phyloP scores from a whole-genome alignment of 2,113 vertebrate genomes.

The Cranoglanis bouderius region DNA sequence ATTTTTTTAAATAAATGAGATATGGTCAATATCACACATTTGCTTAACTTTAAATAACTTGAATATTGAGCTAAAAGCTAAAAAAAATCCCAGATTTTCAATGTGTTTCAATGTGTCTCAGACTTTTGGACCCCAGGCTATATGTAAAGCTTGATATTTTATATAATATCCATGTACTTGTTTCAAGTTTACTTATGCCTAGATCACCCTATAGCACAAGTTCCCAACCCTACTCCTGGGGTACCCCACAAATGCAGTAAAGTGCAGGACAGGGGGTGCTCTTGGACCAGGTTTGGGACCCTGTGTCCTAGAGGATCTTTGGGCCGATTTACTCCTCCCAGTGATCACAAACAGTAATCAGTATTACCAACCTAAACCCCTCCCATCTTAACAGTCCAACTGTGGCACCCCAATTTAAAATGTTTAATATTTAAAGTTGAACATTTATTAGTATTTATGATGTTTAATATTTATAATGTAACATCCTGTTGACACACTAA shows the following conservation, averaged over 20 bases:
- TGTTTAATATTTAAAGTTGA: not conserved
- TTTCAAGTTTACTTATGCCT: not conserved
- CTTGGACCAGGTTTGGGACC: not conserved
- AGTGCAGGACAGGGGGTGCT: not conserved
- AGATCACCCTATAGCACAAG: not conserved
- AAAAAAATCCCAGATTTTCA: not conserved
- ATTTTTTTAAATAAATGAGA: not conserved
- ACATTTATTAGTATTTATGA: not conserved
- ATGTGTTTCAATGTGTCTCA: not conserved
- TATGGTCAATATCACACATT: not conserved
- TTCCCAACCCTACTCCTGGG: not conserved
- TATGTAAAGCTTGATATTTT: not conserved
- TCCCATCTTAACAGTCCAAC: not conserved
- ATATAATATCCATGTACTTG: not conserved
- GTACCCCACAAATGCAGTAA: not conserved
- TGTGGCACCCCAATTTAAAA: not conserved
- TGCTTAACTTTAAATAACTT: not conserved
- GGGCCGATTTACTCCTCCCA: not conserved
- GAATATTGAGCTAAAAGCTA: not conserved
- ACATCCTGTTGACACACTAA: not conserved
- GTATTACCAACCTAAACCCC: not conserved
- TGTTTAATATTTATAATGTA: not conserved
- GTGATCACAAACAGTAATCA: not conserved
- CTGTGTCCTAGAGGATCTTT: not conserved
- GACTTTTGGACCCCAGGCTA: not conserved